These are phyloP conservation scores for Sarcophaga bullata DNA, from an alignment of 1,140 invertebrate genomes.

Conservation along the genomic window DNA sequence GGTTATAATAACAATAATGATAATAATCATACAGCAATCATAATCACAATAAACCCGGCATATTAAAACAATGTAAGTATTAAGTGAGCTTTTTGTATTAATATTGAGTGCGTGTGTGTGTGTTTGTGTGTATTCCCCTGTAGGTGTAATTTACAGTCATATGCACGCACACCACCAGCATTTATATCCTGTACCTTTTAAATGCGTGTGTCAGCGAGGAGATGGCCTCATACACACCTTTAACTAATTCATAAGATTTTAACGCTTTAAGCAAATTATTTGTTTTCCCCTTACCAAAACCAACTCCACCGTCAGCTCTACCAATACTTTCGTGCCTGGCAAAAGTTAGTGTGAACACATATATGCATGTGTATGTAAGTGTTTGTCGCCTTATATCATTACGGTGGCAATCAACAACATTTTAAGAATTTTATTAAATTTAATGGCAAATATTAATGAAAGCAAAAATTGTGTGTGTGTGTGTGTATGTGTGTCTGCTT, in stretches of 20 bases:
- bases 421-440: slow-evolving; percentile 39
- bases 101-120: not conserved
- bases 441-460: slow-evolving; percentile 40
- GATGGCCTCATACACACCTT: slow-evolving; percentile 21
- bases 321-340: not conserved
- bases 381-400: slow-evolving; percentile 9
- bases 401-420: slow-evolving; percentile 37
- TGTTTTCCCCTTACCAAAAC: not conserved
- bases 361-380: not conserved
- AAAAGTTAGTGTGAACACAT: not conserved
- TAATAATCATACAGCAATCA: slow-evolving; percentile 39
- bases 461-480: not conserved
- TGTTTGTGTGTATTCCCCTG: slow-evolving; percentile 11
- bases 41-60: slow-evolving; percentile 37
- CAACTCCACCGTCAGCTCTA: not conserved
- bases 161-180: not conserved
- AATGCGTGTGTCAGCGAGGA: too few species aligned
- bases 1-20: slow-evolving; percentile 36
- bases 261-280: slow-evolving; percentile 30
- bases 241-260: slow-evolving; percentile 38
- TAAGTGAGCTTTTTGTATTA: not conserved
- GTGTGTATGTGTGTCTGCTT: not conserved
- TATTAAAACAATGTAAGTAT: slow-evolving; percentile 25
- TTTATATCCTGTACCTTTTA: not conserved
- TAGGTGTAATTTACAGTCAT: slow-evolving; percentile 28